phyloP scores from a whole-genome alignment of 2,113 vertebrate genomes.

The Campylomormyrus numenius region DNA sequence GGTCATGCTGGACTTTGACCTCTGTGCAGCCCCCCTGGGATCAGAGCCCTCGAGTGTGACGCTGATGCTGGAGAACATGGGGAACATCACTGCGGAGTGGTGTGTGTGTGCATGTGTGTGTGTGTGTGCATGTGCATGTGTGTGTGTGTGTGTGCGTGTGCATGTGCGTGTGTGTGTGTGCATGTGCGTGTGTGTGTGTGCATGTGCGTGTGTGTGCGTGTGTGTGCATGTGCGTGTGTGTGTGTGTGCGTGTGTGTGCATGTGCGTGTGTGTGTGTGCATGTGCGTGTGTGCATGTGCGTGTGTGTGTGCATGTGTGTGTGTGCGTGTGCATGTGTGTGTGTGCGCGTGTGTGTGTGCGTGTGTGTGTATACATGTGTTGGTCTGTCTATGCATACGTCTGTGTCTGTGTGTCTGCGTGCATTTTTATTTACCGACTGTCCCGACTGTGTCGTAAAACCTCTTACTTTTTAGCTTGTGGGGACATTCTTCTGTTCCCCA shows the following conservation, averaged over 20 bases:
- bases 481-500: not conserved
- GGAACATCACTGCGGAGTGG: constrained; percentile 74
- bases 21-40: constrained; percentile 67
- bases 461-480: not conserved
- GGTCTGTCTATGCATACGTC: not conserved
- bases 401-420: no score
- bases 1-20: constrained; percentile 74
- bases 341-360: not conserved
- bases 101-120: constrained; percentile 44
- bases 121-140: no score
- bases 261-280: no score
- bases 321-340: constrained; percentile 48
- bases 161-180: no score
- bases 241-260: no score
- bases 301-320: no score
- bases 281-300: not conserved
- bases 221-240: not conserved
- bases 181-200: no score
- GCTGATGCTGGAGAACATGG: constrained; percentile 73
- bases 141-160: no score
- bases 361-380: not conserved
- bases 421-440: not conserved
- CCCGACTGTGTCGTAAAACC: not conserved
- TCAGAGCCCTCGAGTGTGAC: constrained; percentile 63
- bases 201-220: no score